These are phyloP conservation scores for Tribolium freemani DNA, from an alignment of 2,888 invertebrate genomes.

Conservation along the genomic window DNA sequence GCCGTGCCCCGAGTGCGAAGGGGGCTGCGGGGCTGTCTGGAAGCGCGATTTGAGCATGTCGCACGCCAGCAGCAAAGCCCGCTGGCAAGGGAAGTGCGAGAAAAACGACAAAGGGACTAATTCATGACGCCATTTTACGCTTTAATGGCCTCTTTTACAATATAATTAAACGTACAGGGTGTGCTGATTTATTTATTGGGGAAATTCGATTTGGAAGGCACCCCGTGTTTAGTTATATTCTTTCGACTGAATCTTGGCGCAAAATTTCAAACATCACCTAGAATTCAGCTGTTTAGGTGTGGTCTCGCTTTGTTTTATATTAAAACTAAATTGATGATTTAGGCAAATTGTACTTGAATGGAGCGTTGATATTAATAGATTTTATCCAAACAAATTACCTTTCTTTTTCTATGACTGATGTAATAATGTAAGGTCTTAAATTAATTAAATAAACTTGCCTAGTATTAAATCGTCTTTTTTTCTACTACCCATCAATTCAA, in stretches of 20 bases:
- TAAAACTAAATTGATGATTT: slow-evolving; percentile 19
- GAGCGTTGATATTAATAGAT: slow-evolving; percentile 33
- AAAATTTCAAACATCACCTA: slow-evolving; percentile 14
- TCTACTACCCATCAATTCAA: background rate
- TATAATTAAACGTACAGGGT: slow-evolving; percentile 7
- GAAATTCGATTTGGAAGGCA: background rate
- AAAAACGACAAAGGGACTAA: slow-evolving; percentile 69
- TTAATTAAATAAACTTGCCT: slow-evolving; percentile 13
- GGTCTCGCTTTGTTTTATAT: slow-evolving; percentile 29
- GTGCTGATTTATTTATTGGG: slow-evolving; percentile 24
- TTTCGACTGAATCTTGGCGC: slow-evolving; percentile 8
- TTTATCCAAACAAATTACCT: slow-evolving; percentile 30
- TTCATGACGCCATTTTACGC: slow-evolving; percentile 69
- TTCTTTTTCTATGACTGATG: slow-evolving; percentile 35
- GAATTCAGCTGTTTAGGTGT: slow-evolving; percentile 2
- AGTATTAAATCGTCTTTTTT: background rate
- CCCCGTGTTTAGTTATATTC: background rate
- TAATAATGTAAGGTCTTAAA: slow-evolving; percentile 8
- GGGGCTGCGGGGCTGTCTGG: slow-evolving; percentile 80
- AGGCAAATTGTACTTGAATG: slow-evolving; percentile 35
- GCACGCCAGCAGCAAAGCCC: slow-evolving; percentile 79
- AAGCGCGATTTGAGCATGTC: slow-evolving; percentile 84
- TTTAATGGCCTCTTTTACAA: slow-evolving; percentile 56
- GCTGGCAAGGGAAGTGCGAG: slow-evolving; percentile 79
- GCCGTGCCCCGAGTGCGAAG: slow-evolving; percentile 83